Evolutionary conservation across 2,888 invertebrate species (phyloP), one percentile per base, ranked within the genome.

Genomic region (Leptopterna dolabrata): DNA sequence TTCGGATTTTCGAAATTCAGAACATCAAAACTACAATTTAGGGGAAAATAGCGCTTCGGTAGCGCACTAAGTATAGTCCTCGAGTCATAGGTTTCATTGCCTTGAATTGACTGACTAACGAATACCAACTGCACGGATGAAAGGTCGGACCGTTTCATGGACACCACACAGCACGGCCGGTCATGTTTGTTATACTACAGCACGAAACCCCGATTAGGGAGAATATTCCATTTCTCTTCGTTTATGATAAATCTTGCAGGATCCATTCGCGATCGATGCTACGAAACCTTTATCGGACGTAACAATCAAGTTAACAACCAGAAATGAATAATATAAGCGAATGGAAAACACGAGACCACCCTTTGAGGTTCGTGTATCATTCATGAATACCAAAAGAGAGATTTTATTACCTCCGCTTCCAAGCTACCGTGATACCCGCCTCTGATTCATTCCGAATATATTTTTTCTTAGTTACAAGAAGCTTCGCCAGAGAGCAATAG

Each of bases 321-420:
- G 7, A 63, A 63, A 63, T 63, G 19, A 63, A 24, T 63, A 63
- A 63, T 63, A 63, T 24, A 63, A 63, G 24, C 24, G 63, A 24
- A 63, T 63, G 63, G 63, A 63, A 63, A 63, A 63, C 24, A 63
- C 63, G 63, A 63, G 24, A 63, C 16, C 9, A 63, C 24, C 24
- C 63, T 24, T 63, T 24, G 19, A 63, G 63, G 63, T 63, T 51
- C 24, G 63, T 63, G 63, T 51, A 51, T 27, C 63, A 27, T 63
- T 73, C 41, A 73, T 73, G 73, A 73, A 73, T 73, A 73, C 73
- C 73, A 73, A 73, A 73, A 73, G 36, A 73, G 73, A n/a, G 36
- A 36, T 41, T 73, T 73, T 73, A 73, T 73, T 73, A 73, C 41
- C 73, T 41, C 73, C 73, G 36, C 19, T 73, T 73, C 41, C 6